Conservation (phyloP, 2,797 vertebrate genomes). For the Lepilemur septentrionalis region DNA sequence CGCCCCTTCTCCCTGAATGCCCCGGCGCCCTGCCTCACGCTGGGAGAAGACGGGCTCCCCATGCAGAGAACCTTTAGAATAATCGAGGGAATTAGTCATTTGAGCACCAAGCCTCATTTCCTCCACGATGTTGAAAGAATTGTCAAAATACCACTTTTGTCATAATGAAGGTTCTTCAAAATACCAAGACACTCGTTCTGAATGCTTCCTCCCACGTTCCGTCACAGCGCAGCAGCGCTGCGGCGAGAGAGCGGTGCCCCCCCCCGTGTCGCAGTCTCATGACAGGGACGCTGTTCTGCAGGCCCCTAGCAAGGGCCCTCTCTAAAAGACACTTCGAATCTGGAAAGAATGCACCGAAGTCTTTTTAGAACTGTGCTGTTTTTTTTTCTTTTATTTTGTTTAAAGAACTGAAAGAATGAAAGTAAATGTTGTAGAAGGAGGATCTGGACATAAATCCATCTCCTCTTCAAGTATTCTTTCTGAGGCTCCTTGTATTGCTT, state of each 20-base stretch:
- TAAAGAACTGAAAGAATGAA: constrained; percentile 30
- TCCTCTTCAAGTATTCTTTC: background rate
- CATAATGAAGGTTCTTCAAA: constrained; percentile 34
- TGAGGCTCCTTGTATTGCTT: background rate
- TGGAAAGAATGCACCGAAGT: background rate
- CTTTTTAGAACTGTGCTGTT: background rate
- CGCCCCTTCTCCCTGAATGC: no score
- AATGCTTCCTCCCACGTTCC: background rate
- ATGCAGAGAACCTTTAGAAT: background rate
- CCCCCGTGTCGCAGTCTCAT: rapidly evolving
- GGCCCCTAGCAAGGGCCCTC: background rate
- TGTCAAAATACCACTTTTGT: constrained; percentile 6
- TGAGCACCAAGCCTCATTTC: background rate
- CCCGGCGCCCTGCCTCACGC: background rate
- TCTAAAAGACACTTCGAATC: background rate
- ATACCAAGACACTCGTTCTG: background rate
- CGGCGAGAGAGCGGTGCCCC: rapidly evolving
- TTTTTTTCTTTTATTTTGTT: background rate
- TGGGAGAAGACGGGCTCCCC: background rate
- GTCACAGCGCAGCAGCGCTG: rapidly evolving
- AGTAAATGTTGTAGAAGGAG: background rate
- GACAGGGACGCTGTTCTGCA: background rate
- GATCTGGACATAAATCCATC: background rate
- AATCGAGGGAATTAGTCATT: background rate
- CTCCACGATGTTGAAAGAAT: background rate